Conservation (phyloP, 2,888 invertebrate species). For the Eueremaeus valkanovi region DNA sequence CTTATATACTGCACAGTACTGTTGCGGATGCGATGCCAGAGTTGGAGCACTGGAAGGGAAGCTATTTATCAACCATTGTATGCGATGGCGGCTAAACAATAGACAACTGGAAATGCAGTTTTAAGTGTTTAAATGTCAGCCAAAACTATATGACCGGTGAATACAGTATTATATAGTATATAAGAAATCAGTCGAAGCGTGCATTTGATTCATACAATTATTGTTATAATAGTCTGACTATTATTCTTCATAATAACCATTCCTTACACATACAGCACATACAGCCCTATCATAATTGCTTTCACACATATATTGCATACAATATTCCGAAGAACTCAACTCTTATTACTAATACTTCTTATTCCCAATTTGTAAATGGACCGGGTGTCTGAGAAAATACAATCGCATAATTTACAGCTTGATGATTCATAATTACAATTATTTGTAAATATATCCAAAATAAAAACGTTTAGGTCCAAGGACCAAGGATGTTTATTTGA, state of each 20-base stretch:
- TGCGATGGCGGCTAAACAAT: constrained; percentile 21
- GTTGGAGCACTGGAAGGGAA: not conserved
- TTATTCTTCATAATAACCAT: no score
- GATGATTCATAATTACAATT: no score
- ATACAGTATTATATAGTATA: not conserved
- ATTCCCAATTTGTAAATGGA: not conserved
- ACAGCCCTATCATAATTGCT: no score
- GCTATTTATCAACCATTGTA: not conserved
- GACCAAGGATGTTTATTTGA: no score
- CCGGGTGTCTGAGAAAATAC: not conserved
- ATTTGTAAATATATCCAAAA: no score
- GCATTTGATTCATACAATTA: not conserved
- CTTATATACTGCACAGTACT: not conserved
- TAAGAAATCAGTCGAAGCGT: constrained; percentile 10
- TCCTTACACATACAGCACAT: no score
- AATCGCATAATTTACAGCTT: not conserved
- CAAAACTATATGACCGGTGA: not conserved
- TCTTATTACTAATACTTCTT: no score
- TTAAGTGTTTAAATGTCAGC: not conserved
- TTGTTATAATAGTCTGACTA: no score
- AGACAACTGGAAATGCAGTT: constrained; percentile 15
- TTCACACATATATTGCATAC: no score
- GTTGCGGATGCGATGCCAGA: constrained; percentile 8
- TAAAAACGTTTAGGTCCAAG: no score
- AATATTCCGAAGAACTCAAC: no score